A percentile compares a stretch with the other conserved stretches of the same genome.
Evolutionary conservation across 37 sponge, comb jelly and placozoan genomes (phyloP).

Genomic region (Eunapius fragilis): DNA sequence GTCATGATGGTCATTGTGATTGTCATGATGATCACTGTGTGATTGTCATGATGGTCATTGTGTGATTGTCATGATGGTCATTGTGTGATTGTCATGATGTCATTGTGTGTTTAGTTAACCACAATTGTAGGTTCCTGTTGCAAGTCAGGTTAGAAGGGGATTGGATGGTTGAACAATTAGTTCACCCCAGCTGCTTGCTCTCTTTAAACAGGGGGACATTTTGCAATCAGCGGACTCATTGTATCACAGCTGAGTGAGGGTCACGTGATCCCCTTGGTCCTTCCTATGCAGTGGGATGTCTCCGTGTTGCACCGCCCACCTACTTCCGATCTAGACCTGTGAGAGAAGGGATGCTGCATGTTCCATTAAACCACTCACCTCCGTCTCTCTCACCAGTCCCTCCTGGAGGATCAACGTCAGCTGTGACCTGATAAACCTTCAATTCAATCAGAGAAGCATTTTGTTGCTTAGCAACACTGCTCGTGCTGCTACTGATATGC

Average conservation of each 20-base stretch:
- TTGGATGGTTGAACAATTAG: no score
- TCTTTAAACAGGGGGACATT: neutral
- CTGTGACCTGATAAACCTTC: neutral
- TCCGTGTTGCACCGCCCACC: conserved; percentile 15
- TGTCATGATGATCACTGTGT: no score
- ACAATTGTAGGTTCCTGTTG: no score
- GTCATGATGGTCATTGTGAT: neutral
- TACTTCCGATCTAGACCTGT: conserved; percentile 44
- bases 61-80: no score
- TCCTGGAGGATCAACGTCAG: neutral
- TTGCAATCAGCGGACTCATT: conserved; percentile 32
- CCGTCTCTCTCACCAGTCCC: neutral
- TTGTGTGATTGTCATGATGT: no score
- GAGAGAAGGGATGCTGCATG: neutral
- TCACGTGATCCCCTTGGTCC: conserved; percentile 14
- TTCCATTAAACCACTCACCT: no score
- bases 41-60: no score
- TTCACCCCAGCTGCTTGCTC: no score
- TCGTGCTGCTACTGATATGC: neutral
- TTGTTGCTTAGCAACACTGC: neutral
- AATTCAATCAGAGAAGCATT: conserved; percentile 3
- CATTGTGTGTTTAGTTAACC: no score
- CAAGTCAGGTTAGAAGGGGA: no score
- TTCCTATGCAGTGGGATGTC: conserved; percentile 19
- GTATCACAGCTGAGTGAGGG: neutral